phyloP scores from a whole-genome alignment of 2,888 invertebrate genomes.

The Camponotus fellah region DNA sequence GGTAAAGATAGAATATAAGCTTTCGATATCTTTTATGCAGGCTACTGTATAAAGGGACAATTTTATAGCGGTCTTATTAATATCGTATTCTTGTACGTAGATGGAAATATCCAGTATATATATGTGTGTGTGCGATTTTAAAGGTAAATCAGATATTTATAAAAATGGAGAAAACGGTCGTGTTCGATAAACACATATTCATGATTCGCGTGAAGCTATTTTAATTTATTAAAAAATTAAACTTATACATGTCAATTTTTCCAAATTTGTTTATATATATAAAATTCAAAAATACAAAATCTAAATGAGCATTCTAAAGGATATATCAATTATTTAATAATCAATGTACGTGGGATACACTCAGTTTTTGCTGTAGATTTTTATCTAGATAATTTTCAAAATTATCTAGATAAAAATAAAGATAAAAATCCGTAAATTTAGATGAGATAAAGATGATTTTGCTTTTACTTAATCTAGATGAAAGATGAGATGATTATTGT shows the following conservation, averaged over 20 bases:
- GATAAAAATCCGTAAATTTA: too few relatives aligned
- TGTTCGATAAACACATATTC: not conserved
- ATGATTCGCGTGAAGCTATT: not conserved
- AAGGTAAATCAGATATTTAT: not conserved
- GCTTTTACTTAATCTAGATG: too few relatives aligned
- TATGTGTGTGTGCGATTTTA: not conserved
- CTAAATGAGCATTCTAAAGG: not conserved
- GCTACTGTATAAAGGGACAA: not conserved
- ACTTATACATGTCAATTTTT: not conserved
- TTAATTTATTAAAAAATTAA: not conserved
- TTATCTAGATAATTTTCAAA: too few relatives aligned
- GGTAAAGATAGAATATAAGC: slow-evolving; percentile 21
- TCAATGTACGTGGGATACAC: too few relatives aligned
- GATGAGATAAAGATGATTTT: too few relatives aligned
- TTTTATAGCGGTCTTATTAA: not conserved
- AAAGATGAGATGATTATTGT: too few relatives aligned
- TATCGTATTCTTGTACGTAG: not conserved
- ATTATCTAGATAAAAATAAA: too few relatives aligned
- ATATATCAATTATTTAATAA: not conserved
- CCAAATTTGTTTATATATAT: not conserved
- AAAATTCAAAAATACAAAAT: not conserved
- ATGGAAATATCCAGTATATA: not conserved
- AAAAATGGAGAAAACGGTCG: not conserved
- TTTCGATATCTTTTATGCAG: not conserved
- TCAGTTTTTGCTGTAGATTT: too few relatives aligned